Base-by-base conservation (phyloP, 1,140 invertebrate species). In the Ceratosolen fusciceps region DNA sequence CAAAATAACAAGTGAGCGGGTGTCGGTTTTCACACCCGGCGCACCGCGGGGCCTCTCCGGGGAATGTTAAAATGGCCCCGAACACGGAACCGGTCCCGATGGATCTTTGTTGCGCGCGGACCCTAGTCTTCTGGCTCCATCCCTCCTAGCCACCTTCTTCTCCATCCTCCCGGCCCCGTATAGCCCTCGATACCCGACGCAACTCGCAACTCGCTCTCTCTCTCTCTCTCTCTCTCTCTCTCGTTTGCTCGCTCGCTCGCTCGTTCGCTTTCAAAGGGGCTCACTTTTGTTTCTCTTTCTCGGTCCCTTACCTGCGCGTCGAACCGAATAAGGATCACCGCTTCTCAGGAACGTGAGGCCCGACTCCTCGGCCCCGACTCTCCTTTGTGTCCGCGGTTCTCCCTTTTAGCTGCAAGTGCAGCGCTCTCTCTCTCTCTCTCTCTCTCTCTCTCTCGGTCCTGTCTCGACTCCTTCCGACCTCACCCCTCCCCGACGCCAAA, bases 1-100 rank as follows among this genome's bases (percentile, higher is more conserved):
- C 88, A 89, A 90, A 90, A 90, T 90, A 90, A 90, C 88, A 89
- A 90, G 89, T 86, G 85, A 88, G 87, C 87, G 87, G 87, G 89
- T 90, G 89, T 90, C 86, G 84, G 88, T 90, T 90, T 90, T 90
- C 89, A 90, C 89, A 90, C 89, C 87, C 87, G 84, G 81, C 88
- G 80, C 89, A 82, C 88, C 80, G 70, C 87, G 86, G 88, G 88
- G 84, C 82, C 85, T 83, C 87, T 84, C 73, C 80, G 81, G 86
- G 78, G 86, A 89, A 88, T 86, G 86, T 87, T 86, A 86, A 85
- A 88, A 86, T 83, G 52, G 34, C 56, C 39, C 58, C 65, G 49
- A 58, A 60, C 34, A 24, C 34, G 49, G 89, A 90, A 90, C 89
- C 89, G 89, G 89, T 90, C 86, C 85, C 86, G 85, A 89, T 89